Evolutionary conservation across 2,113 vertebrate species (phyloP), one percentile per base, ranked within the genome.

Genomic region (Sebastes fasciatus): DNA sequence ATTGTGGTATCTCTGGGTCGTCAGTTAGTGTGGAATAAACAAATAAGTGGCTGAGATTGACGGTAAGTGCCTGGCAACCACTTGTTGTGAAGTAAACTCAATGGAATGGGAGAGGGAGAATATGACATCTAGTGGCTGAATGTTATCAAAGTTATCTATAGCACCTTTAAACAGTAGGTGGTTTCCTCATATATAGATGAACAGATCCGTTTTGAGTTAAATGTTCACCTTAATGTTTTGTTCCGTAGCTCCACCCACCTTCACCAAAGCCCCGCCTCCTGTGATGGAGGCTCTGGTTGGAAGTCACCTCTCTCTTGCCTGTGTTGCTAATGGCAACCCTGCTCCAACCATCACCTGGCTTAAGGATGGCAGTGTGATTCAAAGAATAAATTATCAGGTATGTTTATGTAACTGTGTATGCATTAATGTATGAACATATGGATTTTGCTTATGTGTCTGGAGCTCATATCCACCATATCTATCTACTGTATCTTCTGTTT

Each of bases 301-400:
- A 72, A 93, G 93, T 66, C 34, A 87, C 0, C 78, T 98, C 45
- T 95, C 93, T 11, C 94, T 99, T 48, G 84, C 91, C 55, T 99
- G 98, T 74, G 92, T 90, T 2, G 97, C 96, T 23, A 81, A 49
- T 0, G 98, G 98, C 85, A 98, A 96, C 89, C 98, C 98, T 0
- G 87, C 93, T 46, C 98, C 98, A 0, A 87, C 86, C 1, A 92
- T 99, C 73, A 93, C 93, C 73, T 99, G 98, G 98, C 93, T 95
- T 76, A 96, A 96, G 78, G 94, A 95, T 0, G 95, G 95, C 71
- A 83, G 67, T 52, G 84, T 92, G 2, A 83, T 98, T 34, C 91
- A 83, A 58, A 89, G 72, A 62, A 86, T 69, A 74, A 89, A 91
- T 0, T 23, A 95, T 81, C 95, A 96, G 95, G 97, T 98, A 85